A percentile compares a stretch with the other conserved stretches of the same genome.
Conservation (phyloP, 1,140 invertebrate genomes). For the Penaeus vannamei region DNA sequence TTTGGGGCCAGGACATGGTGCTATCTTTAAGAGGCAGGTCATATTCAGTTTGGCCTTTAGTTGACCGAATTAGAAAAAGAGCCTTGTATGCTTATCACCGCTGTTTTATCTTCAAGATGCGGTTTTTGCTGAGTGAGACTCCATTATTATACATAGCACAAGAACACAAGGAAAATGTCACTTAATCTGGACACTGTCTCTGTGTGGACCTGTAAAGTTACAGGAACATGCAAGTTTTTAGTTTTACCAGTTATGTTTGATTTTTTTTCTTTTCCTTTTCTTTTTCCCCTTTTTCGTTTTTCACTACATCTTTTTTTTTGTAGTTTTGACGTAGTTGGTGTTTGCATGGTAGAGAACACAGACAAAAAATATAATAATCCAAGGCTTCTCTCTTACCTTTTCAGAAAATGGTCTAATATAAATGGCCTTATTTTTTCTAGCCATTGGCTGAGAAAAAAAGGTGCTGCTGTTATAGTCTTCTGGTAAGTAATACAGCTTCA, state of each 20-base stretch:
- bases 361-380: slow-evolving; percentile 48
- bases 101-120: background rate
- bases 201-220: no score
- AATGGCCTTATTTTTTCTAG: slow-evolving; percentile 65
- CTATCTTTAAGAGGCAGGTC: no score
- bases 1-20: no score
- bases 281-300: no score
- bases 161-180: slow-evolving; percentile 20
- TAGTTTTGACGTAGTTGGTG: slow-evolving; percentile 15
- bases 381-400: slow-evolving; percentile 65
- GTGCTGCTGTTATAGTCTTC: slow-evolving; percentile 36
- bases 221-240: no score
- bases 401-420: slow-evolving; percentile 67
- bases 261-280: background rate
- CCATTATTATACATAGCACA: slow-evolving; percentile 19
- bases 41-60: no score
- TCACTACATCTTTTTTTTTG: background rate
- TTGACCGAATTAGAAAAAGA: no score
- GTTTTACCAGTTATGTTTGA: no score
- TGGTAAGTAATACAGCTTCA: slow-evolving; percentile 34
- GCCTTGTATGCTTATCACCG: no score
- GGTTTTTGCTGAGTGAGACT: slow-evolving; percentile 43
- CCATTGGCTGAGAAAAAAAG: slow-evolving; percentile 61
- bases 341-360: slow-evolving; percentile 39
- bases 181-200: slow-evolving; percentile 39